phyloP scores from a whole-genome alignment of 92 coral and sea anemone genomes.

The Pocillopora grandis region DNA sequence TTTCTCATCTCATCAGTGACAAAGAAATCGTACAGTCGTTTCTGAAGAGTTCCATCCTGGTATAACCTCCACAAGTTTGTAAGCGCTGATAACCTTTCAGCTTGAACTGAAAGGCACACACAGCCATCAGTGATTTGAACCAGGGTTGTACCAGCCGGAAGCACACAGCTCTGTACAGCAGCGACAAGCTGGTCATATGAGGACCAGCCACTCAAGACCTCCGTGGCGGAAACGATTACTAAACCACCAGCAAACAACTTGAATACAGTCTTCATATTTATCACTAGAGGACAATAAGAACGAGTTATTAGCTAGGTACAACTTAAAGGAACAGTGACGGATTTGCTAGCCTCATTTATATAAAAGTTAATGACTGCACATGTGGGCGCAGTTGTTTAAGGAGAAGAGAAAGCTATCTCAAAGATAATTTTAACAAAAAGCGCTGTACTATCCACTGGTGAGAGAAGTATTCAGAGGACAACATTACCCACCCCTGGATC shows the following conservation, averaged over 20 bases:
- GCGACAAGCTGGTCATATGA: conserved; percentile 11
- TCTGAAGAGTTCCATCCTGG: conserved; percentile 24
- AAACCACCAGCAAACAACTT: conserved; percentile 17
- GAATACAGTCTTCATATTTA: conserved; percentile 15
- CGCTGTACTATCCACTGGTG: too few relatives aligned
- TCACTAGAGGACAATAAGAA: neutral
- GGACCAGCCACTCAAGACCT: conserved; percentile 9
- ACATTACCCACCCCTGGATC: too few relatives aligned
- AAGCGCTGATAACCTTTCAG: conserved; percentile 30
- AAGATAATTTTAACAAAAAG: too few relatives aligned
- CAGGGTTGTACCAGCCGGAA: conserved; percentile 27
- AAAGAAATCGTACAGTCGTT: conserved; percentile 3
- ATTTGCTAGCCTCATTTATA: too few relatives aligned
- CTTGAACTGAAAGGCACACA: conserved; percentile 31
- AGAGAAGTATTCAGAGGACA: too few relatives aligned
- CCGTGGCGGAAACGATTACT: neutral
- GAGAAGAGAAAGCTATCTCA: neutral
- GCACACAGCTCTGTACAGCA: conserved; percentile 11
- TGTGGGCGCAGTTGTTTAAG: too few relatives aligned
- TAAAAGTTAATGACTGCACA: neutral
- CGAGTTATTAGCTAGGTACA: too few relatives aligned
- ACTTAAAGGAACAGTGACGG: neutral
- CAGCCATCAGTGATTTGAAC: conserved; percentile 9
- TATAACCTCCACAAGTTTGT: conserved; percentile 18
- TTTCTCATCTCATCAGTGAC: conserved; percentile 16